These are phyloP conservation scores for Caretta caretta DNA, from an alignment of 2,113 vertebrate genomes.

Conservation along the genomic window DNA sequence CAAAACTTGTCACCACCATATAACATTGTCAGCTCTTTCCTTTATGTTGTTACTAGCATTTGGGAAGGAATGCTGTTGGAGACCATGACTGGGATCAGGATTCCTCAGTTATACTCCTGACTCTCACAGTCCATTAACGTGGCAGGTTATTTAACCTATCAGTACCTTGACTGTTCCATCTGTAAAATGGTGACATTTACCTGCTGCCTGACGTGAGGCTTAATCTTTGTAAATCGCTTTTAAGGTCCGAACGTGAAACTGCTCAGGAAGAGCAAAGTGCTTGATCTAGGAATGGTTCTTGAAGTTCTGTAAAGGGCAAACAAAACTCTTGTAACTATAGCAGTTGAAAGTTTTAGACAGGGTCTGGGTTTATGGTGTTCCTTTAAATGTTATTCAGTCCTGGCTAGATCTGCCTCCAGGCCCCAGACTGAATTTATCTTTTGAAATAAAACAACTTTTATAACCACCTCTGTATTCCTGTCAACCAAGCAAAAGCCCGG, in stretches of 20 bases:
- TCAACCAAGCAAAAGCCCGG: background rate
- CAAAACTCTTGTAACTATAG: background rate
- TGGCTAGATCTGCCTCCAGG: background rate
- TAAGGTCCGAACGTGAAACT: background rate
- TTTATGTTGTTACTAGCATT: background rate
- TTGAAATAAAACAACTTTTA: background rate
- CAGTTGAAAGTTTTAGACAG: background rate
- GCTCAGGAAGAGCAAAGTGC: background rate
- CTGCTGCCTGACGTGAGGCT: background rate
- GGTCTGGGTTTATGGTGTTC: background rate
- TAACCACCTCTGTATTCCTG: rapidly evolving
- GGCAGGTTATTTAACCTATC: background rate
- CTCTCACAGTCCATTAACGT: background rate
- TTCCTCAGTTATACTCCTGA: background rate
- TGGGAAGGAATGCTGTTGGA: background rate
- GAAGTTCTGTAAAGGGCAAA: background rate
- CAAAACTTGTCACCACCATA: background rate
- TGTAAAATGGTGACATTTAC: background rate
- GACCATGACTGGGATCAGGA: background rate
- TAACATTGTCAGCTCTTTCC: background rate
- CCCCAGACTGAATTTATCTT: rapidly evolving
- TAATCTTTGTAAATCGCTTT: background rate
- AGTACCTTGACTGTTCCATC: background rate
- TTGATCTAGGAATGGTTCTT: background rate
- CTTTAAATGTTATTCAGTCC: background rate